A percentile compares a stretch with the other conserved stretches of the same genome.
Conservation (phyloP, 2,797 vertebrate genomes). For the Petrocephalus sullivani region DNA sequence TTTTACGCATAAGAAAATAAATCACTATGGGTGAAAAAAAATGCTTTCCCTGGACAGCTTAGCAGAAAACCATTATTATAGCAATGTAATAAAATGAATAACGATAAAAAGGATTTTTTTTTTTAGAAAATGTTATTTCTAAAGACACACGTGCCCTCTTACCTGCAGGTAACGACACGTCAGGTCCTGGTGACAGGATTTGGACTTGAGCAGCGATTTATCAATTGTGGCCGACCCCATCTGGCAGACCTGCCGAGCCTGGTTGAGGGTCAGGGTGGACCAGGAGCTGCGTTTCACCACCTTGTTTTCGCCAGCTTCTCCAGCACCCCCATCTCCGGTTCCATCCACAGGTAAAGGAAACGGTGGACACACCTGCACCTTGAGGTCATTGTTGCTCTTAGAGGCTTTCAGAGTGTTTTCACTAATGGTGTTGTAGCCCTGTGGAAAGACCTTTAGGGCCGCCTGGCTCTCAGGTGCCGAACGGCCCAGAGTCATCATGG, state of each 20-base stretch:
- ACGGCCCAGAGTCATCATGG: constrained; percentile 87
- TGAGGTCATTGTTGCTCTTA: constrained; percentile 91
- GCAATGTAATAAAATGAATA: not conserved
- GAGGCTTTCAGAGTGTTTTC: constrained; percentile 89
- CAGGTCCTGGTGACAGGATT: constrained; percentile 93
- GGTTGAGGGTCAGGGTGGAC: constrained; percentile 91
- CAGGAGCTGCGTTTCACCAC: constrained; percentile 90
- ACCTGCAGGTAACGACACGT: constrained; percentile 96
- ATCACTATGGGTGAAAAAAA: not conserved
- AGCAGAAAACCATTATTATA: not conserved
- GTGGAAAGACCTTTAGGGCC: constrained; percentile 79
- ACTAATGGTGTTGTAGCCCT: constrained; percentile 94
- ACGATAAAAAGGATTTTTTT: not conserved
- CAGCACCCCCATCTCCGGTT: constrained; percentile 35
- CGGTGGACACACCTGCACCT: constrained; percentile 63
- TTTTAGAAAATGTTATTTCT: not conserved
- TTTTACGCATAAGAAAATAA: not conserved
- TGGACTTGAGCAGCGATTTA: constrained; percentile 93
- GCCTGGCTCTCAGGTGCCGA: constrained; percentile 82
- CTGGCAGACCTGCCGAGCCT: constrained; percentile 85
- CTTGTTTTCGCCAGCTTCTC: constrained; percentile 62
- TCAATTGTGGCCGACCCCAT: constrained; percentile 94
- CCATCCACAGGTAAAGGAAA: constrained; percentile 57
- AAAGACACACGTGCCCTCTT: constrained; percentile 43
- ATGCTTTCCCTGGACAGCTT: not conserved